Evolutionary conservation across 2,113 vertebrate species (phyloP).

Genomic region (Periophthalmus modestus): DNA sequence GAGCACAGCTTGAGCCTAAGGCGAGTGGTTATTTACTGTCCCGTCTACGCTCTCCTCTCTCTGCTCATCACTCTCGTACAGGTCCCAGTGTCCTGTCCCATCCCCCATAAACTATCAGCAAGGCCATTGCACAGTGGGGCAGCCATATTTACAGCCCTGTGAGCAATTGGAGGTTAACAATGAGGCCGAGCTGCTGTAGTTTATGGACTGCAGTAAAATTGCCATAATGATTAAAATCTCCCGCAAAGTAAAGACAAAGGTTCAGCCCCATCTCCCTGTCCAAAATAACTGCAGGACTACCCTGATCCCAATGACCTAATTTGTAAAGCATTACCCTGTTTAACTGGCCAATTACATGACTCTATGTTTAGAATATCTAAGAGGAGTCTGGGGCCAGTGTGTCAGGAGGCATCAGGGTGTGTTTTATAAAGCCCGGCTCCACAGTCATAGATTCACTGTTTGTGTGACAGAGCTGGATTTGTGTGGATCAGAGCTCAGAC

Average conservation of each 20-base stretch:
- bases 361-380: conserved; percentile 26
- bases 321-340: conserved; percentile 31
- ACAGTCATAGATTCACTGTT: neutral
- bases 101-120: conserved; percentile 69
- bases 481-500: too few species aligned
- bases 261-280: conserved; percentile 33
- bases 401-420: conserved; percentile 5
- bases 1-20: conserved; percentile 15
- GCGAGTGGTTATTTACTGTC: conserved; percentile 68
- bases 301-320: conserved; percentile 40
- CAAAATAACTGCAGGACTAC: conserved; percentile 31
- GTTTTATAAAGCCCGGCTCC: neutral
- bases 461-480: neutral
- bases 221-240: conserved; percentile 75
- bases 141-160: conserved; percentile 71
- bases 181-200: conserved; percentile 61
- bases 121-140: conserved; percentile 58
- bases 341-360: conserved; percentile 28
- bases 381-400: neutral
- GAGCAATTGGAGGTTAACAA: conserved; percentile 77
- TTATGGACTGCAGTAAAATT: conserved; percentile 68
- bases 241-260: conserved; percentile 57
- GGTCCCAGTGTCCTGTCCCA: conserved; percentile 21
- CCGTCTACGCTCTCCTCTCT: conserved; percentile 33
- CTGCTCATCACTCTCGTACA: conserved; percentile 51